These are phyloP conservation scores for Crax fasciolata DNA, from an alignment of 2,797 vertebrate species.

Conservation along the genomic window DNA sequence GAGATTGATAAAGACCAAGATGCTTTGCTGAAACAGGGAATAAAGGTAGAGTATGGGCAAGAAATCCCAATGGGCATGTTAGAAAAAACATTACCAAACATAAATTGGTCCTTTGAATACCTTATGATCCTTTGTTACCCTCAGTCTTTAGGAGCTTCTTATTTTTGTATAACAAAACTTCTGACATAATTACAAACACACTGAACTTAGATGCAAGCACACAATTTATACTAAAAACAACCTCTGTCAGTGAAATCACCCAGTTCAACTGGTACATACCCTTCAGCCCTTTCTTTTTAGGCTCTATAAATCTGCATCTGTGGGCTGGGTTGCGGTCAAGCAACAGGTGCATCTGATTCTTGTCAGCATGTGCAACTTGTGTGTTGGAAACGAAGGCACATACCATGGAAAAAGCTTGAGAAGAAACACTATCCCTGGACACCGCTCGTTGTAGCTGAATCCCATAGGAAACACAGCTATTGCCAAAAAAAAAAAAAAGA, in stretches of 20 bases:
- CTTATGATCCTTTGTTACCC: slow-evolving; percentile 4
- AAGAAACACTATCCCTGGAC: slow-evolving; percentile 34
- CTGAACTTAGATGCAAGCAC: slow-evolving; percentile 38
- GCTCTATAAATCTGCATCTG: not conserved
- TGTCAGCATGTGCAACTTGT: not conserved
- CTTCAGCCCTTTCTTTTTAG: not conserved
- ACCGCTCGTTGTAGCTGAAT: not conserved
- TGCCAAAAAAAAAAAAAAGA: slow-evolving; percentile 1
- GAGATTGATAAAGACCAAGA: not conserved
- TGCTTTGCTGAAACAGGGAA: not conserved
- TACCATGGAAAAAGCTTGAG: not conserved
- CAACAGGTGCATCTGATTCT: slow-evolving; percentile 46
- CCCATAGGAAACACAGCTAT: not conserved
- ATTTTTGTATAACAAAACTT: slow-evolving; percentile 48
- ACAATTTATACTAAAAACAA: slow-evolving; percentile 49
- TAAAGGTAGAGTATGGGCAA: not conserved
- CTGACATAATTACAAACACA: slow-evolving; percentile 46
- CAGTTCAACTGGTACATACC: not conserved
- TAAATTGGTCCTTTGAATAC: not conserved
- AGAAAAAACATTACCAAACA: not conserved
- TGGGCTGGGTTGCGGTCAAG: not conserved
- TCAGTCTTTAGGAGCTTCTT: slow-evolving; percentile 49
- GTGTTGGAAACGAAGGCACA: slow-evolving; percentile 12
- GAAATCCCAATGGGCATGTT: not conserved
- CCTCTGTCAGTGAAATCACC: not conserved